Evolutionary conservation across 2,888 invertebrate species (phyloP), one percentile per base, ranked within the genome.

Genomic region (Gymnosoma rotundatum): DNA sequence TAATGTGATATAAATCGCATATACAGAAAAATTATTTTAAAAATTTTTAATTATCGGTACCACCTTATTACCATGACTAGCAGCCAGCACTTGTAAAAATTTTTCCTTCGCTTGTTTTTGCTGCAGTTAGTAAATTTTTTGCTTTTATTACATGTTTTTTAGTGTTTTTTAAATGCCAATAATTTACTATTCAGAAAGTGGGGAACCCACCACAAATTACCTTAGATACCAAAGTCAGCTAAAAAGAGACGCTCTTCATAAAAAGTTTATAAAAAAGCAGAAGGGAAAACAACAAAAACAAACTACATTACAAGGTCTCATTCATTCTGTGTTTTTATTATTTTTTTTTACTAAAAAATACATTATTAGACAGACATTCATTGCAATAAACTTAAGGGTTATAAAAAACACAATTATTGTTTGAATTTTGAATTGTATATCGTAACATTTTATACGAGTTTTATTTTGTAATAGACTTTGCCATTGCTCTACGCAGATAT

Each of bases 41-140:
- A n/a, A n/a, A n/a, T n/a, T n/a, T n/a, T 4, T 48, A 48, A 48
- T 48, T 16, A 3, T n/a, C 4, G 45, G 45, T 2, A 48, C 45
- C 2, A 1, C 70, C 70, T 56, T 25, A 58, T 10, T 56, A 38
- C 18, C 4, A 45, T 58, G 56, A 32, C 32, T 32, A 32, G 32
- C 32, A 32, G n/a, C 9, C 48, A 48, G 32, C 78, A 80, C 74
- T 80, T 80, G 80, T 50, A 69, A 0, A 63, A 56, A 38, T 20
- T 21, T 6, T 75, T 69, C 58, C 48, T 58, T 70, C 38, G 56
- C 21, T 20, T 25, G 56, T 75, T 56, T 69, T 75, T 38, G 69
- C 61, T 56, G 54, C 63, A 61, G 60, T 63, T 63, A 61, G 50
- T 42, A 45, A 80, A 74, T 74, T 66, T 69, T 20, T 69, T 54